Percentiles rank a stretch among this genome's conserved stretches.
Evolutionary conservation across 1,140 invertebrate genomes (phyloP).

Genomic region (Akabosia matsudoensis): DNA sequence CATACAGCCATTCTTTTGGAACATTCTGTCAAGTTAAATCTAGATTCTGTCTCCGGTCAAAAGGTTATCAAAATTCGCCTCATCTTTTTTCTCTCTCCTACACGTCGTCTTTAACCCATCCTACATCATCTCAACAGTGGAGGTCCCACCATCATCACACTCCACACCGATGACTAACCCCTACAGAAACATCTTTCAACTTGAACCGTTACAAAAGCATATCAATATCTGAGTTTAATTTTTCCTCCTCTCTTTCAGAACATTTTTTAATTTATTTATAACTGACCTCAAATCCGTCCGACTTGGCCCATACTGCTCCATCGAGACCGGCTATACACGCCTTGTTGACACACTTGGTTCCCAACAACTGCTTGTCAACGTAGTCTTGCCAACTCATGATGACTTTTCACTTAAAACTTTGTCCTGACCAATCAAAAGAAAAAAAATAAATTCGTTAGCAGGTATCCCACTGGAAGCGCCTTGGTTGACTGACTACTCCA

Average conservation of each 20-base stretch:
- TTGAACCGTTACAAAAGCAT: too few relatives aligned
- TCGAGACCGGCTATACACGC: slow-evolving; percentile 91
- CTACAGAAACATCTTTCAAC: background rate
- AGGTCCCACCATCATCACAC: too few relatives aligned
- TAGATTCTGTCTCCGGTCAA: too few relatives aligned
- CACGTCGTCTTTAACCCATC: too few relatives aligned
- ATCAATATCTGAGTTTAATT: too few relatives aligned
- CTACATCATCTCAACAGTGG: too few relatives aligned
- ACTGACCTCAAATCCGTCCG: slow-evolving; percentile 87
- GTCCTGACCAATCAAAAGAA: too few relatives aligned
- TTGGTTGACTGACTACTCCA: too few relatives aligned
- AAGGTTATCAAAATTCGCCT: too few relatives aligned
- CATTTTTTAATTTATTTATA: slow-evolving; percentile 37
- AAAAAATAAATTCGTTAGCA: background rate
- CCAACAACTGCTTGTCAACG: slow-evolving; percentile 93
- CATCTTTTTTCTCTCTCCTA: too few relatives aligned
- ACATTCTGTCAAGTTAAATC: too few relatives aligned
- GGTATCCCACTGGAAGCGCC: background rate
- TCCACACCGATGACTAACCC: background rate
- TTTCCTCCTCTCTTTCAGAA: background rate
- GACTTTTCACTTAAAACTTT: slow-evolving; percentile 26
- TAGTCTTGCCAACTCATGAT: slow-evolving; percentile 97
- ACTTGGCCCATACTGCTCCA: slow-evolving; percentile 91
- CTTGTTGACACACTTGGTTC: slow-evolving; percentile 85
- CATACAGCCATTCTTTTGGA: too few relatives aligned